Evolutionary conservation across 1,140 invertebrate genomes (phyloP).

Genomic region (Drosophila subobscura): DNA sequence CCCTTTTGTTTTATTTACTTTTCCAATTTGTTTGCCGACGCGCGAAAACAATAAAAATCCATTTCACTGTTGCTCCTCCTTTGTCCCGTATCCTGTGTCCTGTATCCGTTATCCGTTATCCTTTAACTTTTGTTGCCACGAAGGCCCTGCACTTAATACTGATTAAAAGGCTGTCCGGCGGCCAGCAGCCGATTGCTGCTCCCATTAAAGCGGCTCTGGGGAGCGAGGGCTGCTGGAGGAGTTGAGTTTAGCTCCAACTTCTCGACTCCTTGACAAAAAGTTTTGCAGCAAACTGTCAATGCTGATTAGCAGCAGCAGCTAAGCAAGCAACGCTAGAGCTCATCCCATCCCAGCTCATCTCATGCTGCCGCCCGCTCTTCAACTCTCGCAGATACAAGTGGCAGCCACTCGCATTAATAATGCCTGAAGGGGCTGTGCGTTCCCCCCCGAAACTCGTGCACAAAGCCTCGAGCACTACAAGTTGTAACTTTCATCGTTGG

Average conservation of each 20-base stretch:
- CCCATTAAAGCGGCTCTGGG: constrained; percentile 45
- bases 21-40: constrained; percentile 71
- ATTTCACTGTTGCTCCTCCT: constrained; percentile 46
- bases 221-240: constrained; percentile 25
- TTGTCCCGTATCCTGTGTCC: constrained; percentile 27
- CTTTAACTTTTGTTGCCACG: constrained; percentile 22
- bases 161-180: constrained; percentile 53
- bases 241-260: constrained; percentile 28
- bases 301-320: constrained; percentile 63
- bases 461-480: constrained; percentile 62
- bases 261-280: constrained; percentile 60
- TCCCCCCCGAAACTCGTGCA: no score
- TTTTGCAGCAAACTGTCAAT: constrained; percentile 72
- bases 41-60: constrained; percentile 73
- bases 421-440: constrained; percentile 59
- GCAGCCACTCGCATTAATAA: constrained; percentile 71
- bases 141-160: constrained; percentile 60
- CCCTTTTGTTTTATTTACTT: constrained; percentile 75
- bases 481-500: constrained; percentile 45
- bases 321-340: no score
- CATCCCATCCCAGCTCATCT: constrained; percentile 2
- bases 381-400: constrained; percentile 35
- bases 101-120: constrained; percentile 24
- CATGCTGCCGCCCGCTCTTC: constrained; percentile 5
- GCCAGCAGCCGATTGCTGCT: constrained; percentile 18